Percentiles rank a stretch among this genome's conserved stretches.
Conservation (phyloP, 2,888 invertebrate species). For the Gibbula magus region DNA sequence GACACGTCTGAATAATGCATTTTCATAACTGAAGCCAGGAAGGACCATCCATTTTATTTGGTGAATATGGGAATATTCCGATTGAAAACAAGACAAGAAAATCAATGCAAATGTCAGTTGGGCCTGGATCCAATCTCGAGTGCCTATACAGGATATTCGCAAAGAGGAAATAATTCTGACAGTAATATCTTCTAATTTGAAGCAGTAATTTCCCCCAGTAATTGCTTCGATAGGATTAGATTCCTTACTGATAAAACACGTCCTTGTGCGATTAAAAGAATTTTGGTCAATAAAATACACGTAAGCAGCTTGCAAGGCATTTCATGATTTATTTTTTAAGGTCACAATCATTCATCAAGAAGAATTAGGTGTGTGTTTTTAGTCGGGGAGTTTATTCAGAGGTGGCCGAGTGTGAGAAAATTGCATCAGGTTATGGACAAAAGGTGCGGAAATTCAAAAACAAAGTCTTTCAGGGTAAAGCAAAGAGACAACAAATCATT, state of each 20-base stretch:
- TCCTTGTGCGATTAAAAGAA: neutral
- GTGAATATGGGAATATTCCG: slow-evolving; percentile 4
- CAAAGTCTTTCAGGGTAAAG: neutral
- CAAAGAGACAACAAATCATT: slow-evolving; percentile 11
- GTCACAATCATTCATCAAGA: too few relatives aligned
- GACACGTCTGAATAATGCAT: slow-evolving; percentile 7
- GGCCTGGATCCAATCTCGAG: neutral
- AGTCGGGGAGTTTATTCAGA: too few relatives aligned
- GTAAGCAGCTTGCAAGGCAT: neutral
- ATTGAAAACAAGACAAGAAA: neutral
- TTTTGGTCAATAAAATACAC: neutral
- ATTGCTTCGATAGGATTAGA: neutral
- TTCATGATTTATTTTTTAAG: neutral
- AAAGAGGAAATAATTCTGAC: slow-evolving; percentile 16
- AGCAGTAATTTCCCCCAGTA: slow-evolving; percentile 5
- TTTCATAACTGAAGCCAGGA: neutral
- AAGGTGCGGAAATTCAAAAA: too few relatives aligned
- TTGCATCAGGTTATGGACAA: too few relatives aligned
- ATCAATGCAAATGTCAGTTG: slow-evolving; percentile 13
- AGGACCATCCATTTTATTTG: slow-evolving; percentile 1
- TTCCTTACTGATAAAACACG: neutral
- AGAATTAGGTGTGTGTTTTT: too few relatives aligned
- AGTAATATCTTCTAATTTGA: slow-evolving; percentile 18
- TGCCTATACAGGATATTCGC: slow-evolving; percentile 12
- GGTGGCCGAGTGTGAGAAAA: too few relatives aligned